Conservation (phyloP, 2,113 vertebrate genomes). For the Crocuta crocuta region DNA sequence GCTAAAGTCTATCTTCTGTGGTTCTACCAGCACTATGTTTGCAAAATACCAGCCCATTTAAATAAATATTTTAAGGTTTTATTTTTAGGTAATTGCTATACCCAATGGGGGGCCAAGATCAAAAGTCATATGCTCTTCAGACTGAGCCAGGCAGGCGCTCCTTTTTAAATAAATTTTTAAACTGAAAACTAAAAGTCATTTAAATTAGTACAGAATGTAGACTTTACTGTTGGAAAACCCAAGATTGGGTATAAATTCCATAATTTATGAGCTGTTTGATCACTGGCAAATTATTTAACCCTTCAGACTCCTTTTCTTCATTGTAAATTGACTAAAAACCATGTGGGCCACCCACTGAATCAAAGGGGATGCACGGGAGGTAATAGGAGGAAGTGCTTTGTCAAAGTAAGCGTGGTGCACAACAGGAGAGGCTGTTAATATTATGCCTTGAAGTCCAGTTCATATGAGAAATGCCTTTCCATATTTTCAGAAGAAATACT, state of each 20-base stretch:
- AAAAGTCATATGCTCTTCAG: neutral
- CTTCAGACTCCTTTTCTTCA: neutral
- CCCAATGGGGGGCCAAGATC: neutral
- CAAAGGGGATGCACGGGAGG: accelerated
- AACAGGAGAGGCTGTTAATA: accelerated
- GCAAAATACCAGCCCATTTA: neutral
- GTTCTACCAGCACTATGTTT: neutral
- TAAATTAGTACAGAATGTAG: neutral
- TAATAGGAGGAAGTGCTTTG: neutral
- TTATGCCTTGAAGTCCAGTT: neutral
- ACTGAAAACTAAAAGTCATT: neutral
- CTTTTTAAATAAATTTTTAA: neutral
- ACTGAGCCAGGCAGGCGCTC: neutral
- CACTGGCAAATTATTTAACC: neutral
- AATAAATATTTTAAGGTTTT: neutral
- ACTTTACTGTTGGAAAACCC: neutral
- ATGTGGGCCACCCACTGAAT: neutral
- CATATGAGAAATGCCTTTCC: neutral
- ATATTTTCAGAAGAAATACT: neutral
- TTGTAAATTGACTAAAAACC: neutral
- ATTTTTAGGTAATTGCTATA: neutral
- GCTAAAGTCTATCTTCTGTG: neutral
- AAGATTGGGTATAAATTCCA: neutral
- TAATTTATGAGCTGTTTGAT: neutral
- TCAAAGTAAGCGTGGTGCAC: too few relatives aligned